These are phyloP conservation scores for Ptychoptera contaminata DNA, from an alignment of 2,888 invertebrate genomes.

Conservation along the genomic window DNA sequence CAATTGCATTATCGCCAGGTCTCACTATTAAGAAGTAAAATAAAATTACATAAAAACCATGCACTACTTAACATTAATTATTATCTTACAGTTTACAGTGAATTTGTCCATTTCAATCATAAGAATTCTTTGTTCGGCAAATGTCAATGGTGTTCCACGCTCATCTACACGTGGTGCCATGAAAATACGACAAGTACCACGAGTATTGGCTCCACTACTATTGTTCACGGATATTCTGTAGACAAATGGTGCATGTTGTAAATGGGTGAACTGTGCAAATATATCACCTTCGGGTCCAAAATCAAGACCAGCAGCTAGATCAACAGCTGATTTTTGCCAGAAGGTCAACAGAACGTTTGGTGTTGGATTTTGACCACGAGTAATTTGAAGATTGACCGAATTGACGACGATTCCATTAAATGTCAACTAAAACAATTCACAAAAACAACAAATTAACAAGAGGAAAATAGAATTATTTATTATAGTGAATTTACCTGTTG, in stretches of 20 bases:
- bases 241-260: slow-evolving; percentile 48
- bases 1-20: slow-evolving; percentile 44
- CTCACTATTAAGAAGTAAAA: slow-evolving; percentile 33
- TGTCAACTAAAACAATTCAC: slow-evolving; percentile 13
- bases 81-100: slow-evolving; percentile 40
- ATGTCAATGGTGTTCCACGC: slow-evolving; percentile 43
- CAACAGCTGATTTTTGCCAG: slow-evolving; percentile 19
- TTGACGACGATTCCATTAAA: slow-evolving; percentile 15
- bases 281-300: slow-evolving; percentile 14
- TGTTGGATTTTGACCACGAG: slow-evolving; percentile 1
- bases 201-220: slow-evolving; percentile 17
- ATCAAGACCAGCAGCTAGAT: slow-evolving; percentile 22
- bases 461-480: neutral
- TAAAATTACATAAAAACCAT: neutral
- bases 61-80: neutral
- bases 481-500: neutral
- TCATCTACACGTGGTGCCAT: slow-evolving; percentile 55
- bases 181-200: slow-evolving; percentile 39
- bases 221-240: slow-evolving; percentile 44
- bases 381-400: neutral
- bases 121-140: slow-evolving; percentile 46
- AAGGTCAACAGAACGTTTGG: slow-evolving; percentile 15
- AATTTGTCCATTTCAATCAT: slow-evolving; percentile 62
- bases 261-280: slow-evolving; percentile 39
- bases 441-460: neutral